Evolutionary conservation across 2,797 vertebrate genomes (phyloP).

Genomic region (Semaprochilodus insignis): DNA sequence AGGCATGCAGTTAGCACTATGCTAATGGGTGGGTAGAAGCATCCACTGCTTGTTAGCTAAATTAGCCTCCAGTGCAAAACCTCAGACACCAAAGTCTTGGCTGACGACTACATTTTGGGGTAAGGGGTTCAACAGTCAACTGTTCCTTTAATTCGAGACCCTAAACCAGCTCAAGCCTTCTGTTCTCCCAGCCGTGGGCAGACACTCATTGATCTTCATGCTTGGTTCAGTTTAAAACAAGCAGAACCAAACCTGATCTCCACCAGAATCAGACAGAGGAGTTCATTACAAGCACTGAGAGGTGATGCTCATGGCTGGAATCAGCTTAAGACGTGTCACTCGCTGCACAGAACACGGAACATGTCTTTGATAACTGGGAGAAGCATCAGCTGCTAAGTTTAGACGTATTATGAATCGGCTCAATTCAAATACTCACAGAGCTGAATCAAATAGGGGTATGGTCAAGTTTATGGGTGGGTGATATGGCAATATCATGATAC

Average conservation of each 20-base stretch:
- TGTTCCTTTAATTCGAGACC: background rate
- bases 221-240: conserved; percentile 42
- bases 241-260: conserved; percentile 57
- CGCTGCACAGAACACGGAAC: background rate
- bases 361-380: background rate
- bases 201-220: conserved; percentile 33
- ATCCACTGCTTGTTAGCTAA: no score
- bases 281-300: background rate
- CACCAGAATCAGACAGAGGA: conserved; percentile 17
- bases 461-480: no score
- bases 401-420: background rate
- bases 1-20: no score
- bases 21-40: no score
- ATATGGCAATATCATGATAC: no score
- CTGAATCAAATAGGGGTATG: no score
- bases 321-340: background rate
- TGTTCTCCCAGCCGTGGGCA: conserved; percentile 11
- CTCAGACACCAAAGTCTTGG: no score
- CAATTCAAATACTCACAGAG: no score
- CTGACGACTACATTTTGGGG: no score
- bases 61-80: no score
- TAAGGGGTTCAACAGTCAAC: background rate
- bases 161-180: background rate
- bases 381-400: background rate
- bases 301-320: conserved; percentile 35